These are phyloP conservation scores for Pseudolaguvia tuberculata DNA, from an alignment of 2,113 vertebrate species.

Conservation along the genomic window DNA sequence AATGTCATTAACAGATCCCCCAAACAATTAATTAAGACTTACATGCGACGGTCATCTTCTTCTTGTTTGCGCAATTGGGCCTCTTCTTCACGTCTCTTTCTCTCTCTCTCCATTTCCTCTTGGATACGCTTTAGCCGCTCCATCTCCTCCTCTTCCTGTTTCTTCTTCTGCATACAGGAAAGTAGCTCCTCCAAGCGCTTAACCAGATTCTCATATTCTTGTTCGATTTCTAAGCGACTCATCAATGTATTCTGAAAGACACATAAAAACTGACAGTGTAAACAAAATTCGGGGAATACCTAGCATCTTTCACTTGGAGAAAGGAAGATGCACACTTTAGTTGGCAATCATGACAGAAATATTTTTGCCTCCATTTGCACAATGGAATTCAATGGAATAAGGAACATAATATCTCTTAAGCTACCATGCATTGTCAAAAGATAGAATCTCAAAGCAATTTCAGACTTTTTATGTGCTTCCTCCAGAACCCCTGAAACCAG, in stretches of 20 bases:
- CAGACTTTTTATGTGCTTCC: not conserved
- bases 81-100: conserved; percentile 79
- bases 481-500: not conserved
- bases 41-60: conserved; percentile 87
- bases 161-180: conserved; percentile 86
- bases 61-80: conserved; percentile 81
- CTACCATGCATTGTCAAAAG: no score
- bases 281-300: conserved; percentile 4
- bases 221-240: conserved; percentile 85
- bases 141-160: conserved; percentile 88
- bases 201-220: conserved; percentile 83
- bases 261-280: not conserved
- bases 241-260: conserved; percentile 75
- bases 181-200: conserved; percentile 86
- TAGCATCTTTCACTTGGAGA: not conserved
- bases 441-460: not conserved
- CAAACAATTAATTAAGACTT: conserved; percentile 55
- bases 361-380: not conserved
- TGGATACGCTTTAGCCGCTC: conserved; percentile 85
- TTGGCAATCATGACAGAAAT: not conserved
- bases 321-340: not conserved
- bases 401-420: not conserved
- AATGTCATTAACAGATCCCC: conserved; percentile 5
- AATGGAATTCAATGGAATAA: no score
- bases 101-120: conserved; percentile 92